Evolutionary conservation across 1,140 invertebrate species (phyloP).

Genomic region (Caenorhabditis inopinata): DNA sequence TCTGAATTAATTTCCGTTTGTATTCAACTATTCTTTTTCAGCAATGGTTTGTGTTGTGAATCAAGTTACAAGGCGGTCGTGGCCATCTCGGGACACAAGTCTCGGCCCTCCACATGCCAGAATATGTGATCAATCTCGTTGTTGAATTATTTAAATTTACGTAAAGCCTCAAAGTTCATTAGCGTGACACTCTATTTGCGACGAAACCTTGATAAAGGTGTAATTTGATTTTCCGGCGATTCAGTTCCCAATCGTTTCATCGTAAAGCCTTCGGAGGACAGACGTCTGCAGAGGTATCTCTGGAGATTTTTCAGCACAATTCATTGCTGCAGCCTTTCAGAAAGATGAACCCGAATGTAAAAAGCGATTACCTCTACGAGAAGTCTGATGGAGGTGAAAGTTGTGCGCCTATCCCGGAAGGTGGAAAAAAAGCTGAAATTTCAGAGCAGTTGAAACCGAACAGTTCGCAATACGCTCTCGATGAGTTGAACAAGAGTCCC

Average conservation of each 20-base stretch:
- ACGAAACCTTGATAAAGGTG: neutral
- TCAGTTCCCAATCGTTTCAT: neutral
- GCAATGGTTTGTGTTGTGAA: no score
- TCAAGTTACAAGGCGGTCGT: no score
- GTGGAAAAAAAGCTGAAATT: no score
- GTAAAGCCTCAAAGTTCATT: neutral
- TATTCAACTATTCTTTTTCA: no score
- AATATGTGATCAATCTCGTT: no score
- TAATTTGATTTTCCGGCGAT: no score
- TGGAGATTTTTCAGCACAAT: no score
- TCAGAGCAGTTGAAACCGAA: neutral
- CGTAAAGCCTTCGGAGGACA: constrained; percentile 71
- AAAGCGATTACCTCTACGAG: neutral
- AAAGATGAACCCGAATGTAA: constrained; percentile 9
- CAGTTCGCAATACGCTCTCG: neutral
- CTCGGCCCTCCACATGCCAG: no score
- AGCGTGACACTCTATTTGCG: neutral
- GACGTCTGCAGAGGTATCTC: constrained; percentile 69
- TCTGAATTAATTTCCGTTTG: no score
- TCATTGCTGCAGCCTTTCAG: no score
- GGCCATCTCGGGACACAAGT: no score
- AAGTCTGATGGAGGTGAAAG: constrained; percentile 15
- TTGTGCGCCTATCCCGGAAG: no score
- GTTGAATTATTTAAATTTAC: neutral
- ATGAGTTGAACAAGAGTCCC: neutral